Conservation (phyloP, 2,888 invertebrate genomes). For the Acleris cristana region DNA sequence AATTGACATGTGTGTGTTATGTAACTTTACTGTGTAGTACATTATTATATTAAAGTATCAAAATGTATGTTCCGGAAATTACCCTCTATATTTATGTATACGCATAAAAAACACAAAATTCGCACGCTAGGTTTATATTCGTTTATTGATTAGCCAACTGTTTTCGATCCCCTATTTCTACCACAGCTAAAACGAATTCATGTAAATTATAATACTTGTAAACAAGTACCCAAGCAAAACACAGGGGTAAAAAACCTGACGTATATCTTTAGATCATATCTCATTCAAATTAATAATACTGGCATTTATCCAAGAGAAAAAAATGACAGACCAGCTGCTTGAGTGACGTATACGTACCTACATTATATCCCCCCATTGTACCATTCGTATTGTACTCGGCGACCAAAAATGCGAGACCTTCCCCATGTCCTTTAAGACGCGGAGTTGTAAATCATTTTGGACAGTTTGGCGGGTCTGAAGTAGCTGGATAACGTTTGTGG, state of each 20-base stretch:
- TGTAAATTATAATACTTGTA: not conserved
- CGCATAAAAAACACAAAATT: too few relatives aligned
- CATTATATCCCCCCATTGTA: constrained; percentile 55
- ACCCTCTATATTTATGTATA: too few relatives aligned
- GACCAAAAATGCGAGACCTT: constrained; percentile 45
- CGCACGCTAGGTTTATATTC: too few relatives aligned
- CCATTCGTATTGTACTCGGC: constrained; percentile 53
- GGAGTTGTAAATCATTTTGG: constrained; percentile 26
- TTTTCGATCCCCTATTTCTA: not conserved
- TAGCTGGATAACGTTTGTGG: constrained; percentile 32
- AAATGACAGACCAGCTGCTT: constrained; percentile 53
- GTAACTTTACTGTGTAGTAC: too few relatives aligned
- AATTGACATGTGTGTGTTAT: too few relatives aligned
- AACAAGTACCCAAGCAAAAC: constrained; percentile 19
- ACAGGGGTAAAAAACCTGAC: constrained; percentile 28
- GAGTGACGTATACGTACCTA: constrained; percentile 46
- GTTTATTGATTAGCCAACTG: too few relatives aligned
- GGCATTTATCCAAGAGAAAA: constrained; percentile 53
- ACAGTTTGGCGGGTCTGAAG: constrained; percentile 10
- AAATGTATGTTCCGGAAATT: too few relatives aligned
- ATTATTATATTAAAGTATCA: too few relatives aligned
- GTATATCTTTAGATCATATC: constrained; percentile 53
- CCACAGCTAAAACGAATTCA: not conserved
- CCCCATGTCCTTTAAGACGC: constrained; percentile 17
- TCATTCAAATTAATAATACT: constrained; percentile 58